Evolutionary conservation across 1,140 invertebrate genomes (phyloP), one percentile per base, ranked within the genome.

Genomic region (Neodiprion pinetum): DNA sequence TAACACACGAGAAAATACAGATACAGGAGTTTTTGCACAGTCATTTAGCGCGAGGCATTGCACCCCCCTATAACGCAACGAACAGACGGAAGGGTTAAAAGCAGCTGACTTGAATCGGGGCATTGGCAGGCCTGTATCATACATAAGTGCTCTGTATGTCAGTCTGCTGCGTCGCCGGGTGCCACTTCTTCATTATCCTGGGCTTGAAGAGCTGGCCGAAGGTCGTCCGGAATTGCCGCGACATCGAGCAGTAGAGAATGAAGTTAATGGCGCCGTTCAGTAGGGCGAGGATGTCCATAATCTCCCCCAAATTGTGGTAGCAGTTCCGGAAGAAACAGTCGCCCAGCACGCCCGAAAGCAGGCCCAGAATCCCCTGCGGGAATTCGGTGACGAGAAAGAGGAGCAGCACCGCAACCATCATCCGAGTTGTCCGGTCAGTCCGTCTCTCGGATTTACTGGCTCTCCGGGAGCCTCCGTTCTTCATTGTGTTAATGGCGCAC

Each of bases 241-340:
- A 97, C 97, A 98, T 99, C 47, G 94, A 93, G 79, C 97, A 98
- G 84, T 98, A 99, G 8, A 99, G 90, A 66, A 99, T 94, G 84
- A 99, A 98, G 83, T 97, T 98, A 66, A 98, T 94, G 9, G 96
- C 94, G 8, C 95, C 96, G 88, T 98, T 99, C 72, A 98, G 87
- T 7, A 99, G 88, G 0, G 97, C 97, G 71, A 98, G 87, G 21
- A 98, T 92, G 84, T 99, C 97, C 94, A 98, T 96, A 9, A 98
- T 80, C 84, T 97, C 96, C 1, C 96, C 96, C 70, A 97, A 94
- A 48, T 93, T 92, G 85, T 92, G 90, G 81, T 95, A 96, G 82
- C 94, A 95, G 68, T 88, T 90, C 28, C 90, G 85, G 78, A 96
- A 95, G 83, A 96, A 95, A 75, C 92, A 92, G 78, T 92, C 91